Base-by-base conservation (phyloP, 2,113 vertebrate species). In the Motacilla alba region DNA sequence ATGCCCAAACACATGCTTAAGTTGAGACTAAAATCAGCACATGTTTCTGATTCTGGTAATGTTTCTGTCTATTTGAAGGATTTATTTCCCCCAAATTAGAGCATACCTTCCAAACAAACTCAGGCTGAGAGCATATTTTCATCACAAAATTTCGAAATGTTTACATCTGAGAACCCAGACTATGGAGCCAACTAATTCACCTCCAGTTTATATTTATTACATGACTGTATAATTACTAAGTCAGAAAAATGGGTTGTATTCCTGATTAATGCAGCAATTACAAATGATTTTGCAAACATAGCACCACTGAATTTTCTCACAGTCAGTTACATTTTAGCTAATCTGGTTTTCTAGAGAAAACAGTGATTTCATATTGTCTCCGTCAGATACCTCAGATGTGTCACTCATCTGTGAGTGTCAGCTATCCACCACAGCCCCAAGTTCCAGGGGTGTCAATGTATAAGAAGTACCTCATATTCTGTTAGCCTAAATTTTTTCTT, bases 71-170 rank as follows among this genome's bases (percentile, higher is more conserved):
- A 39, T 56, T 52, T 90, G 49, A 95, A 88, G 46, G 52, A 81
- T 62, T 0, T 64, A 72, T 82, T 93, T 77, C 76, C 39, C 60
- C 35, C 56, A 37, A 70, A 74, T 49, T 47, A 78, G 19, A 50
- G 37, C 56, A 55, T 70, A 78, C 49, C 83, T 96, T 86, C 86
- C 64, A 92, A 86, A 87, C 47, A 92, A 53, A 77, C 55, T 62
- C 5, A 0, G 55, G 28, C 76, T 53, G 22, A 0, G 6, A 93
- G 50, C 72, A 81, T 1, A 49, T 87, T 69, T 62, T 93, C 59
- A 69, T 35, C 59, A 75, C 43, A 92, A 83, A 41, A 81, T 70
- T 75, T 86, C 4, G 11, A 90, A 96, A 92, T 84, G 84, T 94
- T 97, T 95, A 84, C n/a, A 11, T 64, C 64, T 74, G 75, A 43